Base-by-base conservation (phyloP, 1,140 invertebrate species). In the Aphelenchoides fujianensis region DNA sequence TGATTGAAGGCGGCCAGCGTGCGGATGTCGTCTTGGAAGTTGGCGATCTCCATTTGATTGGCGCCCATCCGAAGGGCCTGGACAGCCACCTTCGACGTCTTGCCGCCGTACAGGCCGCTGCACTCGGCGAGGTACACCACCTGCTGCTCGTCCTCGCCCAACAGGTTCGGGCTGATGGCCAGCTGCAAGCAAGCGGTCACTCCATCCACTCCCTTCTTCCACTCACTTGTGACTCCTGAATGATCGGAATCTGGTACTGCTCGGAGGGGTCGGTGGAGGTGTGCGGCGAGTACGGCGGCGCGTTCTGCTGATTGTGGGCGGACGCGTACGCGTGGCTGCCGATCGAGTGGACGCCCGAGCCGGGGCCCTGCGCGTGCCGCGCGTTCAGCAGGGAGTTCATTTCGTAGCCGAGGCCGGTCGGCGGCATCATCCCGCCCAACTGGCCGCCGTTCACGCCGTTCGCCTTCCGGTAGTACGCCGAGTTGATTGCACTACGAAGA, bases 11-110 rank as follows among this genome's bases (percentile, higher is more conserved):
- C 90, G 1, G 92, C 92, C 79, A 95, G 86, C 57, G 93, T 91
- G 76, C 91, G 89, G 0, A 95, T 91, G 85, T 95, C 93, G 55
- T 92, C 89, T 80, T 92, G 90, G 84, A 96, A 95, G 80, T 94
- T 92, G 41, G 74, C 79, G 7, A 34, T 34, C 37, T 76, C 82
- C 90, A 88, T 86, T 92, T 94, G 86, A 5, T 71, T 70, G 2
- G 63, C 37, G 28, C 64, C 64, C 36, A 66, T 31, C 32, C 78
- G 66, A 23, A 79, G 48, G 12, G 72, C 64, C 53, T 76, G 57
- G n/a, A 77, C 34, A 16, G 57, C 75, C 3, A 77, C 72, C 41
- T 78, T 77, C 1, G 80, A 34, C 3, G 64, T 31, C 27, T 62
- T 68, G 16, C 74, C 78, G n/a, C 74, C 79, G 19, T 73, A 72